A percentile compares a stretch with the other conserved stretches of the same genome.
These are phyloP conservation scores for Myanophis thanlyinensis DNA, from an alignment of 2,113 vertebrate genomes.

Conservation along the genomic window DNA sequence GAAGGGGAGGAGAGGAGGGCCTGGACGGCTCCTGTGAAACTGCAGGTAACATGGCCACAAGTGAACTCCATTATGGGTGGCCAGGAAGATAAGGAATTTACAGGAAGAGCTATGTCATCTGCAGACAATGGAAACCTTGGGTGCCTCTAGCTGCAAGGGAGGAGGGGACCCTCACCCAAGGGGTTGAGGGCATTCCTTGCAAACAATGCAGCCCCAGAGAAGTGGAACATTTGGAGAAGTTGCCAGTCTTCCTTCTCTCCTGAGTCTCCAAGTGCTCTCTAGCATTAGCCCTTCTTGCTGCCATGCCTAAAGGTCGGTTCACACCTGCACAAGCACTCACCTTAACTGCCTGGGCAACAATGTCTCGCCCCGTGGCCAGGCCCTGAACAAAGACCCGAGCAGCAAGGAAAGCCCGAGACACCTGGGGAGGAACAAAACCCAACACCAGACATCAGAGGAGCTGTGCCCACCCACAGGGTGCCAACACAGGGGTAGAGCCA, in stretches of 20 bases:
- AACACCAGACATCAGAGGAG: neutral
- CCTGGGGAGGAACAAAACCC: slow-evolving; percentile 51
- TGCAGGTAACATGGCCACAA: neutral
- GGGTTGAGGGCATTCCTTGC: neutral
- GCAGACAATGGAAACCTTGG: too few relatives aligned
- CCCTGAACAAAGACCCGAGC: slow-evolving; percentile 81
- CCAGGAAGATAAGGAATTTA: neutral
- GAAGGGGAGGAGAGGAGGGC: too few relatives aligned
- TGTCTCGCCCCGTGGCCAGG: slow-evolving; percentile 79
- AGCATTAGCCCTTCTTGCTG: neutral
- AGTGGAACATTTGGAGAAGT: neutral
- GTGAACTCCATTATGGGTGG: neutral
- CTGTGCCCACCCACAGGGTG: too few relatives aligned
- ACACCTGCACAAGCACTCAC: slow-evolving; percentile 60
- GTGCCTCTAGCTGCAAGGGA: neutral
- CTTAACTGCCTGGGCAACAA: slow-evolving; percentile 82
- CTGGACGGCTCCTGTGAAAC: neutral
- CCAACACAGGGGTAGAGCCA: neutral
- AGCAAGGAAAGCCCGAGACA: slow-evolving; percentile 81
- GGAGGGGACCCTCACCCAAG: neutral
- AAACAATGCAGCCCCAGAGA: neutral
- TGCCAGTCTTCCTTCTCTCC: neutral
- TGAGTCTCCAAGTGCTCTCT: neutral
- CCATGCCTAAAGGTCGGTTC: neutral
- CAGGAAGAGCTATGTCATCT: neutral